These are phyloP conservation scores for Oophaga sylvatica DNA, from an alignment of 2,797 vertebrate species.

Conservation along the genomic window DNA sequence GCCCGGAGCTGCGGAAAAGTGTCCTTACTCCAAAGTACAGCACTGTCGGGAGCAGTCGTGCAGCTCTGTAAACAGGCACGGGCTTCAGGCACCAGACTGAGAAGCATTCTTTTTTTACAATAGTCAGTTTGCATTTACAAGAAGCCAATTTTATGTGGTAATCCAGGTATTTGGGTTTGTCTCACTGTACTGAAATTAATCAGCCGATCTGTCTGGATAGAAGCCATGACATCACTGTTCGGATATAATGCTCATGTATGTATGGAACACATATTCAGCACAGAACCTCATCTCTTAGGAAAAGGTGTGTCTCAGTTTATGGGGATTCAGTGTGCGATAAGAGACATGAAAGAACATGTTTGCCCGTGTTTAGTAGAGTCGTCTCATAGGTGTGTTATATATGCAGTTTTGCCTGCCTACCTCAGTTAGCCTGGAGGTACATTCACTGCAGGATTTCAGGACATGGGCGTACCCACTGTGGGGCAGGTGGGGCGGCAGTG, in stretches of 20 bases:
- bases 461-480: too few species aligned
- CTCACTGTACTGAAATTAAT: background rate
- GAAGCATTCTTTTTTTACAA: background rate
- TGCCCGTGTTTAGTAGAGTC: background rate
- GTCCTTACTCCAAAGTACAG: background rate
- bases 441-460: too few species aligned
- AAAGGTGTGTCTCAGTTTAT: background rate
- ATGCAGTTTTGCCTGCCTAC: background rate
- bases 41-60: background rate
- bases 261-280: background rate
- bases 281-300: background rate
- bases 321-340: background rate
- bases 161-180: background rate
- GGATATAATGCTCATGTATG: background rate
- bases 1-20: background rate
- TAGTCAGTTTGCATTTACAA: background rate
- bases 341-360: conserved; percentile 11
- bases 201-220: background rate
- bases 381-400: background rate
- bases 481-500: too few species aligned
- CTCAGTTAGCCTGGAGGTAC: conserved; percentile 21
- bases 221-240: background rate
- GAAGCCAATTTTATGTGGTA: background rate
- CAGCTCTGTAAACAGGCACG: background rate
- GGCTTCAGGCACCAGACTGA: background rate